These are phyloP conservation scores for Amitus sp. DNA, from an alignment of 2,888 invertebrate species.

Conservation along the genomic window DNA sequence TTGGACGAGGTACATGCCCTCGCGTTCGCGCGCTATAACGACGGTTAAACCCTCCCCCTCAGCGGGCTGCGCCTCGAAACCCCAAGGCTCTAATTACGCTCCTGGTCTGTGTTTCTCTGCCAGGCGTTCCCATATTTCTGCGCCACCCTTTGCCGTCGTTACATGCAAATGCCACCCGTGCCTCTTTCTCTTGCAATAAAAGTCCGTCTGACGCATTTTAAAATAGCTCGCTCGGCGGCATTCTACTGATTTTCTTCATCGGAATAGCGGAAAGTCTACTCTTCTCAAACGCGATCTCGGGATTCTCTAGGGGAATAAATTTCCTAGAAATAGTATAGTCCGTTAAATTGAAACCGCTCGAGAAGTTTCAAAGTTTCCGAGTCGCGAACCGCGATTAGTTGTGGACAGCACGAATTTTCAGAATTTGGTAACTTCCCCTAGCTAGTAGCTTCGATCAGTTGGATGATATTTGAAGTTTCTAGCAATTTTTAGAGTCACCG, in stretches of 20 bases:
- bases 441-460: too few relatives aligned
- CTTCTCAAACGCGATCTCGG: background rate
- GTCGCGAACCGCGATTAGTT: too few relatives aligned
- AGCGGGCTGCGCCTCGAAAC: constrained; percentile 49
- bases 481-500: too few relatives aligned
- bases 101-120: constrained; percentile 43
- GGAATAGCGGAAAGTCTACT: background rate
- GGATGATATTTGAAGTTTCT: too few relatives aligned
- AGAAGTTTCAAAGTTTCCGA: too few relatives aligned
- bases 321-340: too few relatives aligned
- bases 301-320: too few relatives aligned
- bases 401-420: too few relatives aligned
- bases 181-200: constrained; percentile 61
- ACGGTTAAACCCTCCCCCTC: constrained; percentile 41
- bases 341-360: too few relatives aligned
- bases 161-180: constrained; percentile 61
- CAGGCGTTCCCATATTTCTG: constrained; percentile 44
- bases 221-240: constrained; percentile 36
- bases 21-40: constrained; percentile 31
- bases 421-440: too few relatives aligned
- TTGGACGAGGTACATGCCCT: constrained; percentile 34
- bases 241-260: background rate
- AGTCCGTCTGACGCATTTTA: constrained; percentile 53
- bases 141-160: constrained; percentile 52
- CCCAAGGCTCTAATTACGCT: constrained; percentile 63